Percentiles rank a stretch among this genome's conserved stretches.
These are phyloP conservation scores for Chamaea fasciata DNA, from an alignment of 2,113 vertebrate genomes.

Conservation along the genomic window DNA sequence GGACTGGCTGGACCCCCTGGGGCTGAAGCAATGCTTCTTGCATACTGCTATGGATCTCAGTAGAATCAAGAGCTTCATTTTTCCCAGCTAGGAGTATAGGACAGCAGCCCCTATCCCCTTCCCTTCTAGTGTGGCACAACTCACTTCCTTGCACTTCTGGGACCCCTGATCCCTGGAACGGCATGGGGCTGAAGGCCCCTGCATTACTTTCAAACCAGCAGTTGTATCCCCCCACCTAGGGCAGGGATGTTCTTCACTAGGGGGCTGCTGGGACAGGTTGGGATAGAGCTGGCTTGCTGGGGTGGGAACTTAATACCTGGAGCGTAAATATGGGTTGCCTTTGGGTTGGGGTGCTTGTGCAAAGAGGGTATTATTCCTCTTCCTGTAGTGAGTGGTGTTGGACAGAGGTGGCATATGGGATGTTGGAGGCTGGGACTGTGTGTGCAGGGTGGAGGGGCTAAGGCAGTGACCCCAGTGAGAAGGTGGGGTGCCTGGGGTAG, in stretches of 20 bases:
- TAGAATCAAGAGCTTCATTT: constrained; percentile 75
- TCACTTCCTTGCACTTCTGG: constrained; percentile 29
- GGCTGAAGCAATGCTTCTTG: constrained; percentile 64
- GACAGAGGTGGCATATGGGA: not conserved
- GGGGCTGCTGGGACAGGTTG: not conserved
- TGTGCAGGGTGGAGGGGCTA: not conserved
- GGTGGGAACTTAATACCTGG: not conserved
- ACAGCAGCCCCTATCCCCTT: not conserved
- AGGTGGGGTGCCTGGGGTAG: not conserved
- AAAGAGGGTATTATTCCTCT: not conserved
- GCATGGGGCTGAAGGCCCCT: not conserved
- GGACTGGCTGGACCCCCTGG: constrained; percentile 46
- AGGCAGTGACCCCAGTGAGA: not conserved
- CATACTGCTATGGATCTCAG: constrained; percentile 67
- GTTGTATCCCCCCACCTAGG: not conserved
- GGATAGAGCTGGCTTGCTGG: not conserved
- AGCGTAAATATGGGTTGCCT: not conserved
- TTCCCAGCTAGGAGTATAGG: constrained; percentile 63
- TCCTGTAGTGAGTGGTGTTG: not conserved
- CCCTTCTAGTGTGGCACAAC: constrained; percentile 22
- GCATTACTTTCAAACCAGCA: constrained; percentile 1
- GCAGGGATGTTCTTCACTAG: not conserved
- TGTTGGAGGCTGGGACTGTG: not conserved
- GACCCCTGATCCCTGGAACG: not conserved
- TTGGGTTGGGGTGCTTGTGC: not conserved